phyloP scores from a whole-genome alignment of 2,888 invertebrate genomes.

The Clanis bilineata region DNA sequence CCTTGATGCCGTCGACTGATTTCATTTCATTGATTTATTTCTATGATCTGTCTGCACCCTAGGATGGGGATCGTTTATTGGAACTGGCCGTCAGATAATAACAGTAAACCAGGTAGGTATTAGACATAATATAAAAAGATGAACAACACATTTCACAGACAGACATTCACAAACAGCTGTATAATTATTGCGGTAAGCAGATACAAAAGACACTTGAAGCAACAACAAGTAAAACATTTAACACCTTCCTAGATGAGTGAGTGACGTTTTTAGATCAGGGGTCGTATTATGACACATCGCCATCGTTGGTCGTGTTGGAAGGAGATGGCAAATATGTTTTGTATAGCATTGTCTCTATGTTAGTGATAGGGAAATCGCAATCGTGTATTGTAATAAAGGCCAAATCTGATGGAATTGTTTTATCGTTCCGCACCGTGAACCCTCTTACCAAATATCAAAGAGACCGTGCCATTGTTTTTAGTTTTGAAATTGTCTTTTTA shows the following conservation, averaged over 20 bases:
- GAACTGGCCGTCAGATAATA: too few species aligned
- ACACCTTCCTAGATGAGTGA: conserved; percentile 47
- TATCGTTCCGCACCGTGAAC: conserved; percentile 46
- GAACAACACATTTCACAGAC: too few species aligned
- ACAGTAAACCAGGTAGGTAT: too few species aligned
- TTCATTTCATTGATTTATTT: too few species aligned
- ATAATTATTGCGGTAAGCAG: background rate
- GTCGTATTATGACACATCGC: conserved; percentile 32
- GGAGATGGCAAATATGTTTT: conserved; percentile 39
- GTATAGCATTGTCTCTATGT: conserved; percentile 35
- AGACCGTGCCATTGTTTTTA: conserved; percentile 47
- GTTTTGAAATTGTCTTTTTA: conserved; percentile 44
- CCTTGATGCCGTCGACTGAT: too few species aligned
- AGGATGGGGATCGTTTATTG: too few species aligned
- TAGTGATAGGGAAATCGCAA: conserved; percentile 31
- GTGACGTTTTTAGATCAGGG: conserved; percentile 56
- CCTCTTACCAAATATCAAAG: conserved; percentile 48
- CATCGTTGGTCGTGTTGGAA: conserved; percentile 34
- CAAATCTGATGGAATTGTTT: conserved; percentile 43
- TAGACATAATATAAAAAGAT: background rate
- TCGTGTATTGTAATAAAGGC: conserved; percentile 35
- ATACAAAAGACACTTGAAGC: conserved; percentile 20
- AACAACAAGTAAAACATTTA: conserved; percentile 29
- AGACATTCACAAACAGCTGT: background rate
- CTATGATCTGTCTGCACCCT: too few species aligned